phyloP scores from a whole-genome alignment of 2,797 vertebrate genomes.

The Platalea minor region DNA sequence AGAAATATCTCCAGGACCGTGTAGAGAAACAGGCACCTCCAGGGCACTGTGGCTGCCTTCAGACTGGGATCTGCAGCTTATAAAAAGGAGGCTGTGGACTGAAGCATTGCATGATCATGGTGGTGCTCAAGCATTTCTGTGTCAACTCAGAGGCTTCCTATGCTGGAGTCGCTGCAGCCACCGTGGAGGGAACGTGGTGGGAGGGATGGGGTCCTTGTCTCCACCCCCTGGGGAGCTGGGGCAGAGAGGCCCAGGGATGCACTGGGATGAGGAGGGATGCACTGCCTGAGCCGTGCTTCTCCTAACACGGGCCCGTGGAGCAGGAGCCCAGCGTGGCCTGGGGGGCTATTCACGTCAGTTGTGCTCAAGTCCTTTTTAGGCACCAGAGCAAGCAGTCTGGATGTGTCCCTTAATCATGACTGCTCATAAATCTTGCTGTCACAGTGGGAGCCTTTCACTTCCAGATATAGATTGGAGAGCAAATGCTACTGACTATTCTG shows the following conservation, averaged over 20 bases:
- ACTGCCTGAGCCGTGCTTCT: neutral
- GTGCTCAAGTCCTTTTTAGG: conserved; percentile 40
- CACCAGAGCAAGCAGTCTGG: neutral
- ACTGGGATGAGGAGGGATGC: neutral
- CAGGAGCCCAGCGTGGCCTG: neutral
- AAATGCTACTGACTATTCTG: conserved; percentile 46
- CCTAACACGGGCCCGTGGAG: neutral
- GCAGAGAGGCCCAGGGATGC: neutral
- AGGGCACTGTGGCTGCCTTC: neutral
- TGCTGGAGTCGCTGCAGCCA: neutral
- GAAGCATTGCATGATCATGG: neutral
- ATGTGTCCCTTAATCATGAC: neutral
- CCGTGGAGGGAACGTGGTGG: neutral
- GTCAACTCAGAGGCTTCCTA: neutral
- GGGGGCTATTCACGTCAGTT: neutral
- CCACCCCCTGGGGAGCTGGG: neutral
- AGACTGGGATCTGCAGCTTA: neutral
- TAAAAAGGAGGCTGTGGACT: neutral
- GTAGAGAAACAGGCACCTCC: neutral
- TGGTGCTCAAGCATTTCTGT: neutral
- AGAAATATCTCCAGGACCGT: neutral
- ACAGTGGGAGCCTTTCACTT: conserved; percentile 1
- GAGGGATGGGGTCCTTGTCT: neutral
- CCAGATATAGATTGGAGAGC: conserved; percentile 58
- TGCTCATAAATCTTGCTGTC: conserved; percentile 35